These are phyloP conservation scores for Epinotia nisella DNA, from an alignment of 2,888 invertebrate genomes.

Conservation along the genomic window DNA sequence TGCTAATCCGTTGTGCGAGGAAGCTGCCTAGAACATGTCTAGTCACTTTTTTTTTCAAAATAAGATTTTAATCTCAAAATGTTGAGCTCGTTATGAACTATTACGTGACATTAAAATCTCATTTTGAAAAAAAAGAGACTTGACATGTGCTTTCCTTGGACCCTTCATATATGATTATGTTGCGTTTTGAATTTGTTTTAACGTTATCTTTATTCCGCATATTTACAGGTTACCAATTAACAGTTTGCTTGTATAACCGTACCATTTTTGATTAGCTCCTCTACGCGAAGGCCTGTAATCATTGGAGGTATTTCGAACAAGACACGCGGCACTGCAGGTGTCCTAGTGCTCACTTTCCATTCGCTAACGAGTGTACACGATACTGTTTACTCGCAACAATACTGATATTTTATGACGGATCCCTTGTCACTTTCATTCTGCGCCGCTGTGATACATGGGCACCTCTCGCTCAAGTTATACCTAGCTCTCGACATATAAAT, in stretches of 20 bases:
- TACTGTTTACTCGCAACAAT: constrained; percentile 7
- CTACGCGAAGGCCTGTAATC: neutral
- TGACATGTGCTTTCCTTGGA: too few species aligned
- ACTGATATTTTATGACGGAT: constrained; percentile 20
- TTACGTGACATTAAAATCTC: too few species aligned
- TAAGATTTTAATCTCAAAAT: too few species aligned
- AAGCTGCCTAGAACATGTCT: too few species aligned
- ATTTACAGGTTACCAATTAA: neutral
- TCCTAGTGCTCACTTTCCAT: constrained; percentile 23
- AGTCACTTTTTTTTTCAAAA: too few species aligned
- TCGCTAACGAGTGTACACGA: constrained; percentile 22
- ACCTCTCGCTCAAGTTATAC: neutral
- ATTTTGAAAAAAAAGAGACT: too few species aligned
- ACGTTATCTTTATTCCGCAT: neutral
- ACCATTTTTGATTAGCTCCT: neutral
- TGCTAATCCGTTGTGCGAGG: too few species aligned
- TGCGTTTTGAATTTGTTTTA: neutral
- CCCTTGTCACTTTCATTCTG: constrained; percentile 26
- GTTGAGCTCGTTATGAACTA: too few species aligned
- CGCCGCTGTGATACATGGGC: constrained; percentile 3
- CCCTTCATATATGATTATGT: too few species aligned
- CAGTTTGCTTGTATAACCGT: neutral
- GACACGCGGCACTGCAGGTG: constrained; percentile 8
- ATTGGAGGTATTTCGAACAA: constrained; percentile 8
- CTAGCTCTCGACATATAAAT: too few species aligned